A percentile compares a stretch with the other conserved stretches of the same genome.
Evolutionary conservation across 2,113 vertebrate genomes (phyloP).

Genomic region (Megaptera novaeangliae): DNA sequence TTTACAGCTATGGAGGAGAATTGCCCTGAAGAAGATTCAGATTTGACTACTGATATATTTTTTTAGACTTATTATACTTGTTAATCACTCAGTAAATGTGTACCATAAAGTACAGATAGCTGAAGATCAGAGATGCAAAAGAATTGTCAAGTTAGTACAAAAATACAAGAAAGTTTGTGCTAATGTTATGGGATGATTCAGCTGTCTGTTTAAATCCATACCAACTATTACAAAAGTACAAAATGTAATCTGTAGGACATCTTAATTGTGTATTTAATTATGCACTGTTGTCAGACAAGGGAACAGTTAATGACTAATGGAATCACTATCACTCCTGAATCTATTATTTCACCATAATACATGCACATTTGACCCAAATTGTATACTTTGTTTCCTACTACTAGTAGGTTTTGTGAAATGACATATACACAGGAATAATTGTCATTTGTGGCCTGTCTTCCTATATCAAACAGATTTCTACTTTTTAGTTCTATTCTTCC

Average conservation of each 20-base stretch:
- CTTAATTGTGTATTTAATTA: neutral
- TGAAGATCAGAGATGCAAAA: neutral
- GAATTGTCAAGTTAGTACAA: neutral
- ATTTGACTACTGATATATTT: neutral
- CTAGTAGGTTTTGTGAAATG: neutral
- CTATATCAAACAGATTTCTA: neutral
- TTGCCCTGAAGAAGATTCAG: neutral
- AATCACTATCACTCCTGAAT: neutral
- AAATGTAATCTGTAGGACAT: neutral
- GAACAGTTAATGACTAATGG: neutral
- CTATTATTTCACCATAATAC: neutral
- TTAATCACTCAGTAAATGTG: neutral
- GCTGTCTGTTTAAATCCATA: neutral
- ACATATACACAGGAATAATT: neutral
- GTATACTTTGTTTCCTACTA: neutral
- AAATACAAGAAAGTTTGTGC: neutral
- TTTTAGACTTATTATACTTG: neutral
- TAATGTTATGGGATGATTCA: neutral
- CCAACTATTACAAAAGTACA: neutral
- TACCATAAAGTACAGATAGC: neutral
- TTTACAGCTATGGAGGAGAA: neutral
- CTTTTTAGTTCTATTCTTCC: neutral
- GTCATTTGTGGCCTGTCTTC: neutral
- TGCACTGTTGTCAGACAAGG: neutral
- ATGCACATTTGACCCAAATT: neutral